phyloP scores from a whole-genome alignment of 1,140 invertebrate species.

The Chymomyza costata region DNA sequence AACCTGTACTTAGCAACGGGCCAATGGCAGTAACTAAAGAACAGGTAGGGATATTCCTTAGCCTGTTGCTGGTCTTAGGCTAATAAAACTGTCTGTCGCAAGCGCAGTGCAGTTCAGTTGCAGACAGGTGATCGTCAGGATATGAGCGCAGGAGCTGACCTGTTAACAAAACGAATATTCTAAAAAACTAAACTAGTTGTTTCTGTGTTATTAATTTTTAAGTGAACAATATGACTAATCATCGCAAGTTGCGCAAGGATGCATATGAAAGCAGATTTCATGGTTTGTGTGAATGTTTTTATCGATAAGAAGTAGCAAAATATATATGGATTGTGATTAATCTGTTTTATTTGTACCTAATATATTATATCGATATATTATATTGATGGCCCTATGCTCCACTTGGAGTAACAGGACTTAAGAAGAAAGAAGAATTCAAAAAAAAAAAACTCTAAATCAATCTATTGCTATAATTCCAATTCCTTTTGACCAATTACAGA shows the following conservation, averaged over 20 bases:
- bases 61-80: conserved; percentile 11
- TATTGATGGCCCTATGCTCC: too few species aligned
- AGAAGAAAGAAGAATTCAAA: background rate
- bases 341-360: background rate
- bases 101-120: conserved; percentile 42
- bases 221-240: conserved; percentile 49
- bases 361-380: background rate
- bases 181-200: conserved; percentile 3
- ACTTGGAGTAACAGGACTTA: too few species aligned
- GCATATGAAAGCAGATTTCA: conserved; percentile 58
- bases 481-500: conserved; percentile 41
- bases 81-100: conserved; percentile 47
- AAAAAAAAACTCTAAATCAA: background rate
- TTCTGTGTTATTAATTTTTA: background rate
- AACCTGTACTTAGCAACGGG: background rate
- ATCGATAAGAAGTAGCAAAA: too few species aligned
- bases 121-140: conserved; percentile 65
- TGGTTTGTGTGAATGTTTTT: conserved; percentile 54
- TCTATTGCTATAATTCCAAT: background rate
- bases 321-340: background rate
- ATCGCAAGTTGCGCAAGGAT: conserved; percentile 61
- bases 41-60: conserved; percentile 6
- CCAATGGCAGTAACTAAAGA: too few species aligned
- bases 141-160: conserved; percentile 30
- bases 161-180: background rate